Evolutionary conservation across 2,113 vertebrate genomes (phyloP).

Genomic region (Scopus umbretta): DNA sequence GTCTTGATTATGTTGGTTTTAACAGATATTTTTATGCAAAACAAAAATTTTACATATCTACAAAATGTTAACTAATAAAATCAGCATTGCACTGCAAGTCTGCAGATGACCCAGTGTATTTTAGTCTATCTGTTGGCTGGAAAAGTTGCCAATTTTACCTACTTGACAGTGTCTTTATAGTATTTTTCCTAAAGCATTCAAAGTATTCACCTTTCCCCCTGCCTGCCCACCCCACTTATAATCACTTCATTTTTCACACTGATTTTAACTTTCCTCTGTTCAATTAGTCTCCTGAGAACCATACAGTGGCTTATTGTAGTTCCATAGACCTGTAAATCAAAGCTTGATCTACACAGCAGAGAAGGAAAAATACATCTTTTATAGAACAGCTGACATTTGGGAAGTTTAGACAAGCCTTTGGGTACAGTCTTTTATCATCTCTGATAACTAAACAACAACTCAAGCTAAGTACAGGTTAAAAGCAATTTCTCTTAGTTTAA

Average conservation of each 20-base stretch:
- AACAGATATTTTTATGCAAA: neutral
- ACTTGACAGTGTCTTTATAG: neutral
- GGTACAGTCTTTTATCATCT: neutral
- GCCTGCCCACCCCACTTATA: neutral
- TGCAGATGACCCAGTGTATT: neutral
- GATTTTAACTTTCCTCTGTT: neutral
- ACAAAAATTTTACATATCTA: neutral
- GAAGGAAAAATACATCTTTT: neutral
- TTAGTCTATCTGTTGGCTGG: neutral
- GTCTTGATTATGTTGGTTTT: neutral
- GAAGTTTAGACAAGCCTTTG: neutral
- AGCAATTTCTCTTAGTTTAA: conserved; percentile 33
- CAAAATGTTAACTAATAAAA: neutral
- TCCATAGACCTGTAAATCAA: neutral
- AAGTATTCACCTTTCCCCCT: neutral
- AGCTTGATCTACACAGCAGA: neutral
- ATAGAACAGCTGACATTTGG: neutral
- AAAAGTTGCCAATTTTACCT: neutral
- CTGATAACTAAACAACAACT: neutral
- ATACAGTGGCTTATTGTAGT: neutral
- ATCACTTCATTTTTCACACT: neutral
- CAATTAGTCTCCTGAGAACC: neutral
- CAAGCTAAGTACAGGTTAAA: conserved; percentile 34
- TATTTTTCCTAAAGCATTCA: neutral
- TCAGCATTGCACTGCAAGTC: neutral